These are phyloP conservation scores for Diplosoma virens DNA, from an alignment of 23 tunicate species.

Conservation along the genomic window DNA sequence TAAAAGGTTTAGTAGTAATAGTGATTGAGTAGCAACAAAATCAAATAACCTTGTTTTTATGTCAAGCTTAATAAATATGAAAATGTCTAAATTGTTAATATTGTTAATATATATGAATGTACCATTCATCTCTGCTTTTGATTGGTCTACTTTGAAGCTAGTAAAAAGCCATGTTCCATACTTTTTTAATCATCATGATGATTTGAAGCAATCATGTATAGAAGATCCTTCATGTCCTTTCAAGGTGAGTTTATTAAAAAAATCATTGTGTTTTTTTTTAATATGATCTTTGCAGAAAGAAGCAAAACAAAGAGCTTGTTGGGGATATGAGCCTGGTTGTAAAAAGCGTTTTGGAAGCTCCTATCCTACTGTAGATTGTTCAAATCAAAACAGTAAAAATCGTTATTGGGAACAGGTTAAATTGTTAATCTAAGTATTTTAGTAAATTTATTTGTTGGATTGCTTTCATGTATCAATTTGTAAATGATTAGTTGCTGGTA, in stretches of 20 bases:
- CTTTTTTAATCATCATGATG: constrained; percentile 48
- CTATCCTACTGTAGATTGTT: constrained; percentile 47
- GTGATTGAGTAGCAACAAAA: no score
- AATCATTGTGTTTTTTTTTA: neutral
- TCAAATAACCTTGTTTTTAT: no score
- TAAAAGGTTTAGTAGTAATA: no score
- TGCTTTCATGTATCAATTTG: neutral
- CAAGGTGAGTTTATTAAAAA: constrained; percentile 36
- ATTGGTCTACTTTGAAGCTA: constrained; percentile 57
- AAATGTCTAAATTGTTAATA: no score
- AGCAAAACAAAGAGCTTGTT: constrained; percentile 36
- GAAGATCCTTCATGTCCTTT: constrained; percentile 56
- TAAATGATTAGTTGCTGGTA: no score
- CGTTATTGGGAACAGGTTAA: constrained; percentile 66
- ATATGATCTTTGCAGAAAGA: neutral
- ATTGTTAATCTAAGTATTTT: neutral
- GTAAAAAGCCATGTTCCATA: constrained; percentile 59
- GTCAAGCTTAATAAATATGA: no score
- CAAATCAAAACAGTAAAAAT: constrained; percentile 21
- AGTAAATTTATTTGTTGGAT: neutral
- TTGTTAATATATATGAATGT: no score
- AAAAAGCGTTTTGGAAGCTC: constrained; percentile 30
- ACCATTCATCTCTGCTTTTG: constrained; percentile 20
- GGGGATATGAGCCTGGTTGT: constrained; percentile 83
- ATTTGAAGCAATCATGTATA: constrained; percentile 29